These are phyloP conservation scores for Nasonia giraulti DNA, from an alignment of 1,140 invertebrate species.

Conservation along the genomic window DNA sequence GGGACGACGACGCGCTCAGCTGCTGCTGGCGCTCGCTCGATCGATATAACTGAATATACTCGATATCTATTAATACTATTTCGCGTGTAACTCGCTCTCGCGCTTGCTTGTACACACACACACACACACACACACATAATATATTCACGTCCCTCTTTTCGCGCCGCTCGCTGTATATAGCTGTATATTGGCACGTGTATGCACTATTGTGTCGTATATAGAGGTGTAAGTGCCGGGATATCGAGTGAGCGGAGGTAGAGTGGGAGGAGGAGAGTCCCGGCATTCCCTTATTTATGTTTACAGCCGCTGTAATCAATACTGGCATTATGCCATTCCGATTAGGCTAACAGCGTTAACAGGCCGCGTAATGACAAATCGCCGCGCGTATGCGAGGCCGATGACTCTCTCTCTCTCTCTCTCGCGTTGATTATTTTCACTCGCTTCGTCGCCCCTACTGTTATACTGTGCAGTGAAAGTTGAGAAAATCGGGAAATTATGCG, in stretches of 20 bases:
- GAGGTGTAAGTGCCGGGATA: not conserved
- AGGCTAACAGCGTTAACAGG: slow-evolving; percentile 42
- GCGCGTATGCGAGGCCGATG: not conserved
- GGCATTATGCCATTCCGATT: slow-evolving; percentile 48
- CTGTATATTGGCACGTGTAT: not conserved
- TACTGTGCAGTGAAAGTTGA: not conserved
- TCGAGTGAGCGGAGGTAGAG: not conserved
- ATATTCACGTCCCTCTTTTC: not conserved
- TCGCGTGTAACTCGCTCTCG: not conserved
- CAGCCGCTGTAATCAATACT: slow-evolving; percentile 43
- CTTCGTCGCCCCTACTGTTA: not conserved
- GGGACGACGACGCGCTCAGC: no score
- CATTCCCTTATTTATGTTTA: slow-evolving; percentile 50
- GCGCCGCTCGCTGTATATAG: not conserved
- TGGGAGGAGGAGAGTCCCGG: not conserved
- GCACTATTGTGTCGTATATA: not conserved
- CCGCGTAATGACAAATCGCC: slow-evolving; percentile 46
- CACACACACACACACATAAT: not conserved
- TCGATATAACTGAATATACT: slow-evolving; percentile 49
- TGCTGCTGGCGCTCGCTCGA: not conserved
- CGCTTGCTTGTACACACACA: not conserved
- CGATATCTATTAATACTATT: slow-evolving; percentile 50
- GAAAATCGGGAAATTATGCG: not conserved
- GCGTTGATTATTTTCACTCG: not conserved
- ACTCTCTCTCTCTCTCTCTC: not conserved